Conservation (phyloP, 2,113 vertebrate species). For the Pogona vitticeps region DNA sequence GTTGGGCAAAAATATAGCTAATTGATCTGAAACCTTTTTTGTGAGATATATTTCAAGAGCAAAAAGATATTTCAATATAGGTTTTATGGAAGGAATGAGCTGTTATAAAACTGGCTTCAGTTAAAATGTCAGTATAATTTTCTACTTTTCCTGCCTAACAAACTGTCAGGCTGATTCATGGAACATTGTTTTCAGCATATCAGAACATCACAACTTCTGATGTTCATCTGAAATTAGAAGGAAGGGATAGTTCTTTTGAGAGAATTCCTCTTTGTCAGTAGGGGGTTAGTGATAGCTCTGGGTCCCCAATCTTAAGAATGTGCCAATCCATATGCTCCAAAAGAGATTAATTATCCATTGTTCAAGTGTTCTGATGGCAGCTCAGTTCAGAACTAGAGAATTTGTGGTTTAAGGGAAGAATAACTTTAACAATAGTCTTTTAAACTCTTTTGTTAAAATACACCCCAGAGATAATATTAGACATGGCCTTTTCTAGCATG, state of each 20-base stretch:
- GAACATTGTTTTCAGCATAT: neutral
- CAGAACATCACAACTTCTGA: neutral
- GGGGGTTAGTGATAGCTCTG: neutral
- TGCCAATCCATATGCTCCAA: neutral
- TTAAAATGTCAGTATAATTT: neutral
- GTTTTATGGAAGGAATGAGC: neutral
- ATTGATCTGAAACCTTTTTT: neutral
- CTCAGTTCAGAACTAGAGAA: too few species aligned
- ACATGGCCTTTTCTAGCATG: too few species aligned
- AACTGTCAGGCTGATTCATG: neutral
- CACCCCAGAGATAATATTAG: too few species aligned
- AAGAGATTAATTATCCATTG: neutral
- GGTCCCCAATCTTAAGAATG: neutral
- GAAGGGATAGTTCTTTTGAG: neutral
- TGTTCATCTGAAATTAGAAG: neutral
- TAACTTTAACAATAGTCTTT: neutral
- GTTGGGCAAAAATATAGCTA: neutral
- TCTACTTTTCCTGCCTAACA: neutral
- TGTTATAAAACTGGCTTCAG: neutral
- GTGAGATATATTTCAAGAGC: neutral
- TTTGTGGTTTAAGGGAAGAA: too few species aligned
- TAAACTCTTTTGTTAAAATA: neutral
- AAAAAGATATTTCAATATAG: neutral
- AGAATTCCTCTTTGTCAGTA: neutral
- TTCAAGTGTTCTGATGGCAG: neutral